A percentile compares a stretch with the other conserved stretches of the same genome.
These are phyloP conservation scores for Eptatretus atami DNA, from an alignment of 2,797 vertebrate species.

Conservation along the genomic window DNA sequence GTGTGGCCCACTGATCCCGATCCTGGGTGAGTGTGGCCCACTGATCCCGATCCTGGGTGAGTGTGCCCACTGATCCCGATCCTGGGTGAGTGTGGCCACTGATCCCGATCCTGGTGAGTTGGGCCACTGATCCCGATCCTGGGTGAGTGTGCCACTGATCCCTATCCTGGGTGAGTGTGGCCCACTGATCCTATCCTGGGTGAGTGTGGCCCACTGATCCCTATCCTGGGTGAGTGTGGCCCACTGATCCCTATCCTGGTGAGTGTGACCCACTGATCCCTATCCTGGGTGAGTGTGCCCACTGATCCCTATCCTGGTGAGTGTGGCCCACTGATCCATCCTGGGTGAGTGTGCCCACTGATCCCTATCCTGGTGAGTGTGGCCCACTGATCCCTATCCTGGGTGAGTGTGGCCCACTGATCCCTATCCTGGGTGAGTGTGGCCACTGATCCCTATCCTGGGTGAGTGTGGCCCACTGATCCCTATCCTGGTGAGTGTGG, in stretches of 20 bases:
- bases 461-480: no score
- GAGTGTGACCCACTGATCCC: no score
- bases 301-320: not conserved
- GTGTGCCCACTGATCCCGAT: constrained; percentile 29
- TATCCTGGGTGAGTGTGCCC: constrained; percentile 25
- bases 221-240: not conserved
- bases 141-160: not conserved
- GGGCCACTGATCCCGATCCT: not conserved
- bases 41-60: constrained; percentile 22
- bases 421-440: not conserved
- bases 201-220: constrained; percentile 14
- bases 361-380: constrained; percentile 21
- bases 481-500: no score
- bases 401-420: constrained; percentile 20
- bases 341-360: no score
- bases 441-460: no score
- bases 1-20: no score
- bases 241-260: no score
- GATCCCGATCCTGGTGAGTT: no score
- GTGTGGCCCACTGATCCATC: no score
- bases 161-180: no score
- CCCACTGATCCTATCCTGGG: constrained; percentile 18
- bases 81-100: constrained; percentile 30
- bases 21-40: no score
- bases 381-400: constrained; percentile 33